phyloP scores from a whole-genome alignment of 2,797 vertebrate species.

The Tokudaia tokunoshimensis region DNA sequence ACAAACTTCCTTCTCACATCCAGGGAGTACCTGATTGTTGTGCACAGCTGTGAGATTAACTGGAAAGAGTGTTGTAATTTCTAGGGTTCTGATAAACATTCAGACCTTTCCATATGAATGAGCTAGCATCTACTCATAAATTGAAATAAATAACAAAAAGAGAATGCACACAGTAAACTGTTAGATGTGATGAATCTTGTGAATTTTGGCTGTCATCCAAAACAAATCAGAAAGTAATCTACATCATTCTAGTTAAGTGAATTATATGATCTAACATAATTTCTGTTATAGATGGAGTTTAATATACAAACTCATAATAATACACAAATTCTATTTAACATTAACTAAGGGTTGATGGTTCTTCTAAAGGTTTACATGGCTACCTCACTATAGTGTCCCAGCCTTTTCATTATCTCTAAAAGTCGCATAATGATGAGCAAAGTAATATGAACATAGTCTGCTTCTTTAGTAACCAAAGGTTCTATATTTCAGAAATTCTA shows the following conservation, averaged over 20 bases:
- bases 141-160: not conserved
- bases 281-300: not conserved
- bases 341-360: not conserved
- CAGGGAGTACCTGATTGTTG: not conserved
- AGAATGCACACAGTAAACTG: not conserved
- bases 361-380: not conserved
- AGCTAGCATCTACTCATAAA: not conserved
- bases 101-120: not conserved
- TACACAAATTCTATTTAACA: not conserved
- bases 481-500: conserved; percentile 1
- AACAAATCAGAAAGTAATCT: not conserved
- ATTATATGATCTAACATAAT: not conserved
- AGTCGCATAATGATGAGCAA: not conserved
- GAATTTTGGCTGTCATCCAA: conserved; percentile 6
- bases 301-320: not conserved
- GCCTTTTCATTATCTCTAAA: not conserved
- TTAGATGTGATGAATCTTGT: not conserved
- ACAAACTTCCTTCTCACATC: not conserved
- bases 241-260: not conserved
- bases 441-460: not conserved
- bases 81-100: not conserved
- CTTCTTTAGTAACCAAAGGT: not conserved
- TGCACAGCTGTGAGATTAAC: not conserved
- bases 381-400: not conserved
- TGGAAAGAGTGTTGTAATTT: conserved; percentile 1